These are phyloP conservation scores for Bembecia ichneumoniformis DNA, from an alignment of 2,888 invertebrate species.

Conservation along the genomic window DNA sequence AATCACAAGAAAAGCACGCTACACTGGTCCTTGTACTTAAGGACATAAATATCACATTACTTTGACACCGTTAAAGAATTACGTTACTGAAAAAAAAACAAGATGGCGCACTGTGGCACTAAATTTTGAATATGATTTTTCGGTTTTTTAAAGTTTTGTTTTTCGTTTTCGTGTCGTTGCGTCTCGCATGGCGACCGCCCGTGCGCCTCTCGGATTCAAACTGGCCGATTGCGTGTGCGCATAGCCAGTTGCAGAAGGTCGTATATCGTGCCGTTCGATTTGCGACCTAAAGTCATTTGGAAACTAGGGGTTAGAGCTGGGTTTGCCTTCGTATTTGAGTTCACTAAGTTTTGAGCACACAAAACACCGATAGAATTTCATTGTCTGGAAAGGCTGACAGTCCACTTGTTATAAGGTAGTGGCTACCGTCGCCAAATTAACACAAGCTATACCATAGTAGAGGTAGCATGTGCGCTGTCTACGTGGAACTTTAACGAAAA, in stretches of 20 bases:
- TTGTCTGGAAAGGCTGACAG: too few relatives aligned
- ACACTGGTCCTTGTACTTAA: conserved; percentile 49
- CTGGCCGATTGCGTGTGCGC: conserved; percentile 16
- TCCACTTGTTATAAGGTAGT: too few relatives aligned
- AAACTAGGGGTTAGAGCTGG: neutral
- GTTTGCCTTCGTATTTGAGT: neutral
- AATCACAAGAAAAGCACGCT: conserved; percentile 40
- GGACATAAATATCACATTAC: conserved; percentile 53
- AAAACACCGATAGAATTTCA: too few relatives aligned
- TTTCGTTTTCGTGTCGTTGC: conserved; percentile 58
- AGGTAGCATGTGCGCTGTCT: too few relatives aligned
- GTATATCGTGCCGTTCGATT: conserved; percentile 22
- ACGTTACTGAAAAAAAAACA: neutral
- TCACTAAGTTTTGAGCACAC: too few relatives aligned
- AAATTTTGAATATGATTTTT: neutral
- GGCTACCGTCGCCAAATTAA: too few relatives aligned
- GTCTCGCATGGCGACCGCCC: conserved; percentile 63
- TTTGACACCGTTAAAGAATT: conserved; percentile 19
- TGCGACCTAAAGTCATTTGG: conserved; percentile 15
- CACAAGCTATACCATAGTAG: too few relatives aligned
- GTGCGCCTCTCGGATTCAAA: conserved; percentile 40
- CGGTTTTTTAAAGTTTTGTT: conserved; percentile 21
- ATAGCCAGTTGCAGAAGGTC: conserved; percentile 27
- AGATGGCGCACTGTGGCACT: neutral
- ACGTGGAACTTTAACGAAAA: too few relatives aligned